Conservation (phyloP, 2,797 vertebrate species). For the Gymnocypris eckloni region DNA sequence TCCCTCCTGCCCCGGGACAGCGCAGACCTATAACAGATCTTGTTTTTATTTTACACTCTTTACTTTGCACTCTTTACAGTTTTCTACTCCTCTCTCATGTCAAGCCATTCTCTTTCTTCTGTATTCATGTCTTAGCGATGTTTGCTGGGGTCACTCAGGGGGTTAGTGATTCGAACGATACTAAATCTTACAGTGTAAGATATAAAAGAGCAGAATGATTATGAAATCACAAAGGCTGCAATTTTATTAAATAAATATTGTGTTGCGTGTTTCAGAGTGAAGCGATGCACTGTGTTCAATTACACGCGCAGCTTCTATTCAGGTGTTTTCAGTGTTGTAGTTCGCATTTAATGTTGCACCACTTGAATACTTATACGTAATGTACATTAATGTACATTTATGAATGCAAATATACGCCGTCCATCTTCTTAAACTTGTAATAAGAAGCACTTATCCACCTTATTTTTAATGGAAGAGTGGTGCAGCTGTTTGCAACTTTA, state of each 20-base stretch:
- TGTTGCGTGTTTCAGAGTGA: not conserved
- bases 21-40: slow-evolving; percentile 74
- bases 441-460: not conserved
- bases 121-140: not conserved
- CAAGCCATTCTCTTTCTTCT: not conserved
- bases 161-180: not conserved
- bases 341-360: not conserved
- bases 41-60: slow-evolving; percentile 31
- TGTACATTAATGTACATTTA: not conserved
- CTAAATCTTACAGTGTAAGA: not conserved
- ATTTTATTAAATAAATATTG: not conserved
- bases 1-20: slow-evolving; percentile 70
- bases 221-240: not conserved
- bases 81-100: slow-evolving; percentile 6
- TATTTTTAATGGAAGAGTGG: not conserved
- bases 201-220: not conserved
- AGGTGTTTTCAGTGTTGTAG: not conserved
- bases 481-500: not conserved
- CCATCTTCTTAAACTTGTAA: not conserved
- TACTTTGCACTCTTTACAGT: slow-evolving; percentile 26
- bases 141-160: not conserved
- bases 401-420: not conserved
- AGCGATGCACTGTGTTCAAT: not conserved
- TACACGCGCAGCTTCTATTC: not conserved
- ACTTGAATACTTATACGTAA: not conserved